These are phyloP conservation scores for Cyrtorhinus lividipennis DNA, from an alignment of 1,140 invertebrate genomes.

Conservation along the genomic window DNA sequence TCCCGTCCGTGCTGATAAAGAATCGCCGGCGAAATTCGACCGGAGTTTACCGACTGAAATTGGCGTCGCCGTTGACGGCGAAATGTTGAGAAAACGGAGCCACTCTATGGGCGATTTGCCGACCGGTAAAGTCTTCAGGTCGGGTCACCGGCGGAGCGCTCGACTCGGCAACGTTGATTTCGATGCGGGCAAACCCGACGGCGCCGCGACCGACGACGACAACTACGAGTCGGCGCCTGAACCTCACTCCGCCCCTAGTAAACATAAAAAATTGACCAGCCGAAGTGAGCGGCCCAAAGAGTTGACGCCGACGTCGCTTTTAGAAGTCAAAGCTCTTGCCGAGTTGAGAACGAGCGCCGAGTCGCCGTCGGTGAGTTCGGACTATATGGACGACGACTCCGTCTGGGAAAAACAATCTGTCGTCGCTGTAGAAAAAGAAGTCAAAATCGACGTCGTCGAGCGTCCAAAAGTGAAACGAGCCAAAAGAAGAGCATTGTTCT, in stretches of 20 bases:
- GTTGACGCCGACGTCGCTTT: neutral
- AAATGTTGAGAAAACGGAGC: neutral
- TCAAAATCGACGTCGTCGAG: neutral
- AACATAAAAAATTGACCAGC: neutral
- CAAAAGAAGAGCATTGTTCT: too few species aligned
- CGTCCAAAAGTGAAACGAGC: neutral
- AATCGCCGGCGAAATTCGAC: neutral
- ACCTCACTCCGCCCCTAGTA: neutral
- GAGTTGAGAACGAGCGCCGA: neutral
- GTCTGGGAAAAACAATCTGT: constrained; percentile 2
- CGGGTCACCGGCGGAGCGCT: neutral
- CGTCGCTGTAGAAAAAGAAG: neutral
- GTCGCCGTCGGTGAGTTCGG: neutral
- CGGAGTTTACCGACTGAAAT: too few species aligned
- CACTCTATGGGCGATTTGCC: neutral
- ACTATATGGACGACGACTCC: neutral
- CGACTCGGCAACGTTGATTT: neutral
- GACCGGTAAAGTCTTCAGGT: neutral
- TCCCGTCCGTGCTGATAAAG: constrained; percentile 5
- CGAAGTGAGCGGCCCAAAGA: neutral
- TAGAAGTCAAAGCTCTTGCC: neutral
- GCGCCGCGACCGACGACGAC: neutral
- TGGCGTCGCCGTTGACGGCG: neutral
- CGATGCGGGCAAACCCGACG: neutral
- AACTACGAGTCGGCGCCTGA: constrained; percentile 1